Evolutionary conservation across 2,113 vertebrate species (phyloP), one percentile per base, ranked within the genome.

Genomic region (Odocoileus virginianus): DNA sequence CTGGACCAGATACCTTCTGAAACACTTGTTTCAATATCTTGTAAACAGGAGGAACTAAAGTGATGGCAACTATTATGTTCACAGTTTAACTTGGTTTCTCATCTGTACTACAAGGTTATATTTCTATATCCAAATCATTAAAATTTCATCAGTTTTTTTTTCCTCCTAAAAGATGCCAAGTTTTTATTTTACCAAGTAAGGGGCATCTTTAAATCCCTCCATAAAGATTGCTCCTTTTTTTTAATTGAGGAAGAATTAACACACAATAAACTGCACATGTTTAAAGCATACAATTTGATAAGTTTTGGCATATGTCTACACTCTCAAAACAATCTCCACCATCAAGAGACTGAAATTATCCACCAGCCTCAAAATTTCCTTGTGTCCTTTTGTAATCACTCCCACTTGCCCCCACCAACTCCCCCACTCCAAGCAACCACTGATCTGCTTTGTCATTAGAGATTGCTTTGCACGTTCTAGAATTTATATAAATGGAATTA

Each of bases 11-110:
- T 55, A 89, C 7, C 79, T 94, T 64, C 40, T 89, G 50, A 89
- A 87, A 10, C 78, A 93, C 52, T 84, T 60, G 21, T 94, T 96
- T 91, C 90, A 94, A 95, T 40, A n/a, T 4, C 83, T 81, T 87
- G 15, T 82, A 93, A 94, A 94, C 27, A 97, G 47, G 25, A 83
- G 11, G 10, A 81, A 55, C 47, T 50, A 55, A 92, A 96, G 25
- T 16, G 9, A 50, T 64, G 11, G 54, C 45, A 88, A 55, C 91
- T 89, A 92, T 43, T 96, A 87, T 43, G 52, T 36, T 82, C 57
- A 74, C 82, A 52, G 50, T 86, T 96, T 83, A 89, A 95, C 60
- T 95, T 74, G 33, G 33, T 57, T 89, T 87, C 28, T 92, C 43
- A 84, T 61, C 88, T 87, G 17, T 43, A 61, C 71, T 83, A 89